These are phyloP conservation scores for Sebastolobus alascanus DNA, from an alignment of 2,797 vertebrate genomes.

Conservation along the genomic window DNA sequence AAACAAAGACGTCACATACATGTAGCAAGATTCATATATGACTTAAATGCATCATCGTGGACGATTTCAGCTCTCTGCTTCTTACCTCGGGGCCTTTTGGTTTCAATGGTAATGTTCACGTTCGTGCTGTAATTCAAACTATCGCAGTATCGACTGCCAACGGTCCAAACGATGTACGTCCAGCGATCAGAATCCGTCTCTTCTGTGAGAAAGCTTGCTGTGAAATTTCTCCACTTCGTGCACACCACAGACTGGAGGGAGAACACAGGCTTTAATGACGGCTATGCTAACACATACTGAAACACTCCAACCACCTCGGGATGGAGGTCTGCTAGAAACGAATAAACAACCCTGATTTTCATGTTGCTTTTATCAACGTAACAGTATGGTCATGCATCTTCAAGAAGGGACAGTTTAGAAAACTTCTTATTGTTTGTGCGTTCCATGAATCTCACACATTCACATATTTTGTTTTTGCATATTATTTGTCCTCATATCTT, in stretches of 20 bases:
- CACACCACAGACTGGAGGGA: rapidly evolving
- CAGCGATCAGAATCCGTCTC: rapidly evolving
- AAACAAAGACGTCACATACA: background rate
- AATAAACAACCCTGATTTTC: background rate
- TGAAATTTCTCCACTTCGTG: rapidly evolving
- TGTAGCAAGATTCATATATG: background rate
- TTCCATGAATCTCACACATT: too few species aligned
- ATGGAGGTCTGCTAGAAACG: background rate
- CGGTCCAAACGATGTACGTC: background rate
- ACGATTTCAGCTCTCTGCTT: background rate
- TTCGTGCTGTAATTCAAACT: rapidly evolving
- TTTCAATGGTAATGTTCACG: rapidly evolving
- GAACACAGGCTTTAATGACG: background rate
- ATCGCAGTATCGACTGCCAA: rapidly evolving
- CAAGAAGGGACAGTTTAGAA: background rate
- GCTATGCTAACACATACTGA: background rate
- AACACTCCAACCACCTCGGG: background rate
- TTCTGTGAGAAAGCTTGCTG: rapidly evolving
- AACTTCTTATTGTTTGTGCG: background rate
- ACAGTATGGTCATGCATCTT: background rate
- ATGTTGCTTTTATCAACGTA: background rate
- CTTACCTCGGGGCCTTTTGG: slow-evolving; percentile 9
- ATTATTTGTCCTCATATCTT: background rate
- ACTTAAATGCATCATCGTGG: background rate
- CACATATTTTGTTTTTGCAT: background rate